Conservation (phyloP, 2,113 vertebrate genomes). For the Furnarius figulus region DNA sequence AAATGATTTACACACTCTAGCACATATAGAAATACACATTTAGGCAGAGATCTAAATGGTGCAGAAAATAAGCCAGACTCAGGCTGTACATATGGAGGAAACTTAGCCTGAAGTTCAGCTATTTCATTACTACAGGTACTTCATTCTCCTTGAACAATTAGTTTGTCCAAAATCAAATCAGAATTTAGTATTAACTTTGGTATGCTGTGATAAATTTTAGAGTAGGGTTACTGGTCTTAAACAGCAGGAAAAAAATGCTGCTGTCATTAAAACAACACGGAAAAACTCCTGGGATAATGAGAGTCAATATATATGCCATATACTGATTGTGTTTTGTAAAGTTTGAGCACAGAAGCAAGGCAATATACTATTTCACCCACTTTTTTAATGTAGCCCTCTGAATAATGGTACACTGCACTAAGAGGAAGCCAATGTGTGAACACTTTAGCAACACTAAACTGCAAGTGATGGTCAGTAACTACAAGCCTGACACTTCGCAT, state of each 20-base stretch:
- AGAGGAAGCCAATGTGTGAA: neutral
- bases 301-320: neutral
- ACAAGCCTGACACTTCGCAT: neutral
- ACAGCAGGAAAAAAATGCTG: neutral
- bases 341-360: neutral
- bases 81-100: neutral
- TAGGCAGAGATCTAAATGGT: neutral
- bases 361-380: accelerated
- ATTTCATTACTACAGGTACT: neutral
- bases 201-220: neutral
- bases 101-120: neutral
- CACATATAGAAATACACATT: neutral
- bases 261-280: neutral
- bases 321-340: neutral
- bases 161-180: neutral
- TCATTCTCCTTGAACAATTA: neutral
- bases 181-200: neutral
- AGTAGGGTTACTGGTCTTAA: neutral
- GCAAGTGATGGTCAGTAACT: neutral
- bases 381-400: neutral
- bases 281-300: neutral
- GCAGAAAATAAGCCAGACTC: neutral
- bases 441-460: neutral
- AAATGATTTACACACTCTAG: neutral
- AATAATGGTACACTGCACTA: neutral